Evolutionary conservation across 2,888 invertebrate species (phyloP).

Genomic region (Lithophane ornitopus): DNA sequence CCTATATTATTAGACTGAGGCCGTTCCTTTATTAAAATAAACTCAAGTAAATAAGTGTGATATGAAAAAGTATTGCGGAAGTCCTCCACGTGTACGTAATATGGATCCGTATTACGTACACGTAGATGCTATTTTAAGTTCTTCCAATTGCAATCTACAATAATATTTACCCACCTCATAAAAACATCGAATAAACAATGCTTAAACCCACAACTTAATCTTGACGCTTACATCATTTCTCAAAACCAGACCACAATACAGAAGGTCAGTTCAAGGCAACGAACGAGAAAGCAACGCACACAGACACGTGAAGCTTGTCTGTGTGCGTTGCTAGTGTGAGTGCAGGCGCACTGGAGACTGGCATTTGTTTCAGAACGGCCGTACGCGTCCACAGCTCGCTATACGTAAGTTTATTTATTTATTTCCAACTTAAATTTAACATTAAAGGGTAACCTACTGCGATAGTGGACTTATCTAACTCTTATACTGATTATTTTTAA

Average conservation of each 20-base stretch:
- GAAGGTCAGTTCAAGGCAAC: neutral
- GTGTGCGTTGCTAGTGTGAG: no score
- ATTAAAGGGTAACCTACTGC: no score
- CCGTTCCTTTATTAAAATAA: no score
- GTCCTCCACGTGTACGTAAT: no score
- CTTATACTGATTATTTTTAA: no score
- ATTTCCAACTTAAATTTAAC: no score
- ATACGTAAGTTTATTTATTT: no score
- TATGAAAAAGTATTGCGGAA: neutral
- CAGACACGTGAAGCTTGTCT: no score
- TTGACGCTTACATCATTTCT: slow-evolving; percentile 22
- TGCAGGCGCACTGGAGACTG: no score
- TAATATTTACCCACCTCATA: neutral
- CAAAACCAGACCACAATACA: neutral
- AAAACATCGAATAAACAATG: slow-evolving; percentile 17
- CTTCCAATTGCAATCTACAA: neutral
- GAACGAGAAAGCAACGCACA: neutral
- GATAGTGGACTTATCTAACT: no score
- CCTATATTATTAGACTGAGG: neutral
- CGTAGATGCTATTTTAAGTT: neutral
- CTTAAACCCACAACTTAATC: slow-evolving; percentile 1
- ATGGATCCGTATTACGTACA: neutral
- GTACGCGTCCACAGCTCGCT: neutral
- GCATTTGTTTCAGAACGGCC: neutral
- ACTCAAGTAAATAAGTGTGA: neutral